Percentiles rank a stretch among this genome's conserved stretches.
Conservation (phyloP, 2,888 invertebrate species). For the Himalopsyche kuldschensis region DNA sequence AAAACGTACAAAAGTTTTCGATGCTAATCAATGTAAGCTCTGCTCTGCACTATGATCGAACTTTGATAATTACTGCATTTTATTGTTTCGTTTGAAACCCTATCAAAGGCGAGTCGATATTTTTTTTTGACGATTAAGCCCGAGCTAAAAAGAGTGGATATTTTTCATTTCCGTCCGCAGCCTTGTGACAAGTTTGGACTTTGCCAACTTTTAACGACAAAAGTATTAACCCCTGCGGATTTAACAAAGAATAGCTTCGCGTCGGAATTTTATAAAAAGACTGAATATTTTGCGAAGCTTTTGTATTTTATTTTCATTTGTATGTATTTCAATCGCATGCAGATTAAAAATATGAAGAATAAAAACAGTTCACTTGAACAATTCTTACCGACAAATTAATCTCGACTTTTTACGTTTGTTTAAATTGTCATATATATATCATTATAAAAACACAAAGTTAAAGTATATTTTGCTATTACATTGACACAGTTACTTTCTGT, state of each 20-base stretch:
- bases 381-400: too few relatives aligned
- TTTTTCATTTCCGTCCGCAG: not conserved
- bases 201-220: constrained; percentile 34
- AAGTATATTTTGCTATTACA: too few relatives aligned
- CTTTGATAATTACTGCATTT: not conserved
- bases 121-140: not conserved
- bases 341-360: not conserved
- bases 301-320: not conserved
- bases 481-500: too few relatives aligned
- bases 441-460: too few relatives aligned
- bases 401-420: too few relatives aligned
- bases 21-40: not conserved
- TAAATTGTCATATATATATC: too few relatives aligned
- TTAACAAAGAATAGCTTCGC: not conserved
- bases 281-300: not conserved
- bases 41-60: not conserved
- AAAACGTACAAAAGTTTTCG: too few relatives aligned
- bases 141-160: not conserved
- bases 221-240: constrained; percentile 32
- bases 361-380: not conserved
- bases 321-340: not conserved
- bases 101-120: not conserved
- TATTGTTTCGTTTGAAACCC: not conserved
- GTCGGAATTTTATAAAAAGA: not conserved
- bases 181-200: constrained; percentile 20